Base-by-base conservation (phyloP, 1,140 invertebrate genomes). In the Pachypeltis micranthus region DNA sequence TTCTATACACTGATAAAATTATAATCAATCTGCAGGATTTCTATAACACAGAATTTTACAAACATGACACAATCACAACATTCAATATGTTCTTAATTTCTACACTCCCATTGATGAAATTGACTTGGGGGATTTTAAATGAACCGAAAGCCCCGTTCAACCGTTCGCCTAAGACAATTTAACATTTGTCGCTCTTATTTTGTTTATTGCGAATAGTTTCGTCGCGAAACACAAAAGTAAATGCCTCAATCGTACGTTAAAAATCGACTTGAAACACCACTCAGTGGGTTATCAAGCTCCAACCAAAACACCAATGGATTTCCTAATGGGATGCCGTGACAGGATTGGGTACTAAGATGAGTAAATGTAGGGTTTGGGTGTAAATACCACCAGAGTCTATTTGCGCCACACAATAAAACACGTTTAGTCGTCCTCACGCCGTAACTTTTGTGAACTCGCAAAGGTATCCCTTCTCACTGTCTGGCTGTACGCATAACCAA, bases 1-100 rank as follows among this genome's bases (percentile, higher is more conserved):
- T 51, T 51, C n/a, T 51, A 51, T 51, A 51, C 47, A 51, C 47
- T 21, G 47, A 51, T 51, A 51, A 51, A 51, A 51, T 51, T 51
- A 51, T 51, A 51, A 51, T 51, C 16, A 16, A 51, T 10, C 23
- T 51, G 23, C 47, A 51, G 23, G 47, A 21, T 51, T 51, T 51
- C 47, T 51, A 51, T 21, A 51, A 7, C 47, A 51, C 23, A 16
- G 12, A 51, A 10, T 51, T 51, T 14, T 51, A 51, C 47, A 51
- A 51, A 51, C 23, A 51, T 51, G 47, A 51, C 47, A 51, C 47
- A 51, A 51, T 39, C 47, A 51, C 47, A 21, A 51, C 47, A 51
- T 51, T 51, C 47, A 51, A 16, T 51, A 51, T 51, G 47, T 51
- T 51, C 47, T 51, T 51, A 51, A 10, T 16, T 10, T 21, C 47